A percentile compares a stretch with the other conserved stretches of the same genome.
Conservation (phyloP, 2,113 vertebrate genomes). For the Fregetta grallaria region DNA sequence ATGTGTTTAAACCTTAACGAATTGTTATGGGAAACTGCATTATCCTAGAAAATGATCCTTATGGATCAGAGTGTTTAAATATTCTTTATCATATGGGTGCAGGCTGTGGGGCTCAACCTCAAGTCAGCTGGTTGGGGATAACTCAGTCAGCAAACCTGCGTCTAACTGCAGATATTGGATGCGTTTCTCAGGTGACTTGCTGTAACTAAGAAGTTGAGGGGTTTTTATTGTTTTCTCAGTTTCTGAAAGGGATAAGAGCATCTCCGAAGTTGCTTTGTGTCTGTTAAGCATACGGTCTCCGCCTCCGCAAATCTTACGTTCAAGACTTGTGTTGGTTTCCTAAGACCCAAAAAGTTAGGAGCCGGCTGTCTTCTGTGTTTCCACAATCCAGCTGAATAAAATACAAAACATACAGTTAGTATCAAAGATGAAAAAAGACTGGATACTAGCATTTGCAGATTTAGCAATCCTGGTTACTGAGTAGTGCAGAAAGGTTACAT, state of each 20-base stretch:
- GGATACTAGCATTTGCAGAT: neutral
- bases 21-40: neutral
- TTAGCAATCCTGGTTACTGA: neutral
- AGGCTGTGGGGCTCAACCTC: neutral
- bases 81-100: neutral
- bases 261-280: neutral
- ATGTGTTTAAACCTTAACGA: neutral
- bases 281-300: neutral
- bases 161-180: neutral
- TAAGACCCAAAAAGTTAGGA: neutral
- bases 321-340: accelerated
- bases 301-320: neutral
- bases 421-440: neutral
- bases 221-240: neutral
- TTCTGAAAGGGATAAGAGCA: neutral
- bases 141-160: accelerated
- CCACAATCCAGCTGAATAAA: neutral
- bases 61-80: neutral
- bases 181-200: neutral
- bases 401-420: neutral
- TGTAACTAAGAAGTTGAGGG: neutral
- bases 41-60: neutral
- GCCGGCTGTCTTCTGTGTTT: neutral
- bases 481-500: neutral
- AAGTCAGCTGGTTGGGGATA: neutral